Evolutionary conservation across 2,888 invertebrate genomes (phyloP), one percentile per base, ranked within the genome.

Genomic region (Tinea trinotella): DNA sequence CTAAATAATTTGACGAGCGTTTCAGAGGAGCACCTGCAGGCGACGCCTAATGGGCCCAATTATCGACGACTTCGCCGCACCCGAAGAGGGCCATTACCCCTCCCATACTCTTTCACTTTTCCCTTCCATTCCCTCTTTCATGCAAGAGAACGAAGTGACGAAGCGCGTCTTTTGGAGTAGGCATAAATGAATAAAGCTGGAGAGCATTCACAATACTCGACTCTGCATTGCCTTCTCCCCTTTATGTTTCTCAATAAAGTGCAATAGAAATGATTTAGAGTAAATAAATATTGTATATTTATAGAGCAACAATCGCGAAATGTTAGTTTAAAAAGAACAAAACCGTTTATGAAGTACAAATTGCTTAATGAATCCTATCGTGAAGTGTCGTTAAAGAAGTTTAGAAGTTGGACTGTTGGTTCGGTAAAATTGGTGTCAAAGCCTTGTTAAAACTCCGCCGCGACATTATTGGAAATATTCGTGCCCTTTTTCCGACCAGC

Each of bases 1-100:
- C 68, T 68, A 70, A 70, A 71, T 71, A 70, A 70, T 67, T 71
- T 68, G 70, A 67, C 65, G 66, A 40, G 60, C 61, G 61, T 58
- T 36, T 62, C 58, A 57, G 59, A 46, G 57, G 62, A 68, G 70
- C 71, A 75, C 76, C 74, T 79, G 76, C 69, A 71, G 68, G 65
- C 66, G 66, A 61, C 68, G 65, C 61, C 69, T 81, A 80, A 81
- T 81, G 74, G 77, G 66, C 59, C 68, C 76, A 80, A 81, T 83
- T 82, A 82, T 76, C 71, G 74, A 66, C 65, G 68, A 69, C 64
- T 68, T 68, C 63, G 68, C 67, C 68, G 63, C 68, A 66, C 69
- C 62, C 65, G 62, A 65, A 74, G 71, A 61, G 70, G 64, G 66
- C 72, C 70, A 77, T 80, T 77, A 77, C 68, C 70, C 66, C 68